These are phyloP conservation scores for Serinus canaria DNA, from an alignment of 2,113 vertebrate genomes.

Conservation along the genomic window DNA sequence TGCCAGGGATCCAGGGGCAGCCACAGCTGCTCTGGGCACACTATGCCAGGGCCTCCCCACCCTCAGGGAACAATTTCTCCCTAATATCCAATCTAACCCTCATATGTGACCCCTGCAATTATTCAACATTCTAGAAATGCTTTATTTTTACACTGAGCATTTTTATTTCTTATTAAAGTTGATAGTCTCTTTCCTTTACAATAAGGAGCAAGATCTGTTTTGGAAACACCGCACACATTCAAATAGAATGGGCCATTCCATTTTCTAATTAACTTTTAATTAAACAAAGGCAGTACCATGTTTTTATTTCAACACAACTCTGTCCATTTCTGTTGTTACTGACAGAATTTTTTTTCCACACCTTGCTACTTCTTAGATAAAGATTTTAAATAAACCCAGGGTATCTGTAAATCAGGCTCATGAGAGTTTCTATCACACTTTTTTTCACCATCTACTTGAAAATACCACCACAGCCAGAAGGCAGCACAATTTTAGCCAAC, in stretches of 20 bases:
- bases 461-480: background rate
- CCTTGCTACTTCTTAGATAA: background rate
- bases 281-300: background rate
- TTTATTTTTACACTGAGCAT: background rate
- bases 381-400: background rate
- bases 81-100: background rate
- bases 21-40: background rate
- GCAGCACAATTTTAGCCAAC: background rate
- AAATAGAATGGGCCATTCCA: background rate
- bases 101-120: rapidly evolving
- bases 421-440: background rate
- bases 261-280: background rate
- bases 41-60: background rate
- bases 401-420: rapidly evolving
- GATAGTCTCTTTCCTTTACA: background rate
- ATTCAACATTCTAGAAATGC: background rate
- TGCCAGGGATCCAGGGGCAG: background rate
- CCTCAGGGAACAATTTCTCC: background rate
- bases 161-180: background rate
- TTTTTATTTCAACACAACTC: background rate
- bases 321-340: background rate
- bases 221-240: background rate
- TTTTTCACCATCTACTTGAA: background rate
- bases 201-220: background rate
- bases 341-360: background rate